These are phyloP conservation scores for Amphilophus citrinellus DNA, from an alignment of 2,113 vertebrate genomes.

Conservation along the genomic window DNA sequence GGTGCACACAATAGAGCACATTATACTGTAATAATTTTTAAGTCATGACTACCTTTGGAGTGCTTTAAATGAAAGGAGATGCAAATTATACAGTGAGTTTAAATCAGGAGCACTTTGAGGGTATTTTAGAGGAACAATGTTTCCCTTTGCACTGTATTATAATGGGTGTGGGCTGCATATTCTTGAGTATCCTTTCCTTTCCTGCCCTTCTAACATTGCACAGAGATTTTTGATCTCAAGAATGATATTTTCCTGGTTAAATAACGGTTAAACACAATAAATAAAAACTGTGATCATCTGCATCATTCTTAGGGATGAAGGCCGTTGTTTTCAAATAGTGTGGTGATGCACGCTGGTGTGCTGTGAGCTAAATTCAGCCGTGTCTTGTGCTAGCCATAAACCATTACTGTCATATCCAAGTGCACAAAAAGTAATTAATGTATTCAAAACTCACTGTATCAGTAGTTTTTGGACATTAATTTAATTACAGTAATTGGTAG, in stretches of 20 bases:
- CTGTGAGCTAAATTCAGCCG: background rate
- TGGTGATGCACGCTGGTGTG: too few relatives aligned
- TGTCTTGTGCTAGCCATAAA: background rate
- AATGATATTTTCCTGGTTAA: background rate
- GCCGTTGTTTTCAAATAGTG: too few relatives aligned
- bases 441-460: background rate
- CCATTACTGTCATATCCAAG: background rate
- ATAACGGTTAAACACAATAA: background rate
- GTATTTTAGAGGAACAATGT: too few relatives aligned
- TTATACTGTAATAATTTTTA: background rate
- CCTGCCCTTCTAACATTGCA: background rate
- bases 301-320: too few relatives aligned
- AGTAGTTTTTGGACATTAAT: background rate
- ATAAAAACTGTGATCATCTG: background rate
- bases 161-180: background rate
- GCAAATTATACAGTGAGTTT: background rate
- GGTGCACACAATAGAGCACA: background rate
- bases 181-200: background rate
- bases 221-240: rapidly evolving
- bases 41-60: background rate
- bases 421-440: background rate
- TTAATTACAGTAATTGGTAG: too few relatives aligned
- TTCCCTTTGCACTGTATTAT: background rate
- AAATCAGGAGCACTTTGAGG: background rate
- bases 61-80: background rate